Evolutionary conservation across 2,888 invertebrate species (phyloP).

Genomic region (Nudaria mundana): DNA sequence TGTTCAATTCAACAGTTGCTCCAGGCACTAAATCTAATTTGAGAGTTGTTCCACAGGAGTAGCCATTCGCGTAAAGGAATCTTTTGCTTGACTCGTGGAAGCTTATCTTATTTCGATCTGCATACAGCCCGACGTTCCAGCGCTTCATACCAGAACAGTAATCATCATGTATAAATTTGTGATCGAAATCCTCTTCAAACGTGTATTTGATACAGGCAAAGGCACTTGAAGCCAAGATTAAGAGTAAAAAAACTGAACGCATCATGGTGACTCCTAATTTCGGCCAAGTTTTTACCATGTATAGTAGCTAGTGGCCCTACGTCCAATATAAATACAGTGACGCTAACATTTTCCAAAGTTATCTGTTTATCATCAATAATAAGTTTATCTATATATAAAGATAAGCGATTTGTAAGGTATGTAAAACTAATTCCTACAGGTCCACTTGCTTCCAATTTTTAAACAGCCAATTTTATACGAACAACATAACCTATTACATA

Average conservation of each 20-base stretch:
- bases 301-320: constrained; percentile 16
- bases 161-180: constrained; percentile 30
- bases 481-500: too few relatives aligned
- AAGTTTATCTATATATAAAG: too few relatives aligned
- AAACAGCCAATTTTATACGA: too few relatives aligned
- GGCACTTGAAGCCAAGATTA: constrained; percentile 23
- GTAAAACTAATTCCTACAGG: too few relatives aligned
- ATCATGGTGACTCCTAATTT: constrained; percentile 24
- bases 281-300: constrained; percentile 17
- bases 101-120: neutral
- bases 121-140: neutral
- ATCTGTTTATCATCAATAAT: too few relatives aligned
- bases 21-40: neutral
- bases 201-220: constrained; percentile 38
- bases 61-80: neutral
- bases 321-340: constrained; percentile 21
- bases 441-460: too few relatives aligned
- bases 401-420: too few relatives aligned
- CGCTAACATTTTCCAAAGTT: constrained; percentile 1
- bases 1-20: neutral
- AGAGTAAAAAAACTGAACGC: constrained; percentile 17
- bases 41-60: neutral
- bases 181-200: constrained; percentile 40
- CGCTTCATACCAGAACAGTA: constrained; percentile 19
- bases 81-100: neutral